phyloP scores from a whole-genome alignment of 2,888 invertebrate genomes.

The Dasysyrphus tricinctus region DNA sequence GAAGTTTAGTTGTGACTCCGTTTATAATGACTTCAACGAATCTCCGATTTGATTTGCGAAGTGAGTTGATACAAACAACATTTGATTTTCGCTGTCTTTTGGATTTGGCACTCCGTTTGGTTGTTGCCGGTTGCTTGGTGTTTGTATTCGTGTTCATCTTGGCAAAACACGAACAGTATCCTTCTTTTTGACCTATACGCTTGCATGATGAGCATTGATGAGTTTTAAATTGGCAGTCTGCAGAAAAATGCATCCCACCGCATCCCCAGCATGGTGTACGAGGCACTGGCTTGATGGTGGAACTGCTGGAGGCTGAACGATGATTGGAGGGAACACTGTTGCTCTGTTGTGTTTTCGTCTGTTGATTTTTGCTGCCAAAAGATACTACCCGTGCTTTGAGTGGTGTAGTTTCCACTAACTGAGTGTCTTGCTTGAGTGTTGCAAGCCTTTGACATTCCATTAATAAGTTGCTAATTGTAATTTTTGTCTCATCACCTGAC shows the following conservation, averaged over 20 bases:
- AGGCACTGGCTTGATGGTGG: neutral
- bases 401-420: no score
- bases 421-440: no score
- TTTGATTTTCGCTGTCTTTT: slow-evolving; percentile 30
- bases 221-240: slow-evolving; percentile 25
- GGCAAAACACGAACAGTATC: no score
- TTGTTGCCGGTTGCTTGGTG: neutral
- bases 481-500: no score
- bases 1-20: slow-evolving; percentile 4
- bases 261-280: slow-evolving; percentile 38
- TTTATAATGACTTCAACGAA: slow-evolving; percentile 34
- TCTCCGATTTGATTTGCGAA: slow-evolving; percentile 18
- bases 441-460: no score
- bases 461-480: no score
- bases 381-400: no score
- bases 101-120: slow-evolving; percentile 7
- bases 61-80: slow-evolving; percentile 15
- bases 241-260: slow-evolving; percentile 36
- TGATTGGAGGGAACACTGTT: slow-evolving; percentile 2
- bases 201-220: slow-evolving; percentile 17
- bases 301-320: neutral
- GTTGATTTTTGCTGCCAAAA: no score
- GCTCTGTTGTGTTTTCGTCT: neutral
- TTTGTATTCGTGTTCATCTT: no score
- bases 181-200: slow-evolving; percentile 82